These are phyloP conservation scores for Coenonympha arcania DNA, from an alignment of 2,888 invertebrate species.

Conservation along the genomic window DNA sequence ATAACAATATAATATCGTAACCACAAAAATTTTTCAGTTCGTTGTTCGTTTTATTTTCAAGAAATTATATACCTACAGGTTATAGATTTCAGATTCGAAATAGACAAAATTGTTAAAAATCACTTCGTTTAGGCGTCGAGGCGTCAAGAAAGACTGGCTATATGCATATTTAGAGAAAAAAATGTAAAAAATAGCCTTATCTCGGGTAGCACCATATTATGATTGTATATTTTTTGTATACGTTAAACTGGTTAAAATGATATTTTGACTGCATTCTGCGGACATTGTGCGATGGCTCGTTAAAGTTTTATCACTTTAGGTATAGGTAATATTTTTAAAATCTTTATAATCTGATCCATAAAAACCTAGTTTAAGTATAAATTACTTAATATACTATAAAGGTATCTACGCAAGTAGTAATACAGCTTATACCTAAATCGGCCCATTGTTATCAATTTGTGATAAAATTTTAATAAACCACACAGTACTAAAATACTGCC, in stretches of 20 bases:
- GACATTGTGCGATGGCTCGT: background rate
- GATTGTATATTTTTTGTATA: background rate
- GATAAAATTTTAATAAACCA: constrained; percentile 6
- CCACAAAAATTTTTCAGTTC: too few species aligned
- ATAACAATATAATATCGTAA: too few species aligned
- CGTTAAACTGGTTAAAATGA: constrained; percentile 2
- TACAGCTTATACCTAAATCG: background rate
- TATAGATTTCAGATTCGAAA: constrained; percentile 3
- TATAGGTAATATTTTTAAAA: background rate
- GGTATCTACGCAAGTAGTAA: background rate
- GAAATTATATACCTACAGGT: background rate
- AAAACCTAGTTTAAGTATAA: background rate
- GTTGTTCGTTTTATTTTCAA: background rate
- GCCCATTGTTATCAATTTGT: background rate
- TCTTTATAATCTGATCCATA: background rate
- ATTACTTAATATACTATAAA: background rate
- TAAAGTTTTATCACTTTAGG: background rate
- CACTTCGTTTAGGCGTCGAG: constrained; percentile 24
- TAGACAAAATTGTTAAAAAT: background rate
- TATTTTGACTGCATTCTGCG: constrained; percentile 1
- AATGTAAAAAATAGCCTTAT: constrained; percentile 4
- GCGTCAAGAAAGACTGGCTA: constrained; percentile 36
- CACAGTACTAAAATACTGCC: constrained; percentile 21
- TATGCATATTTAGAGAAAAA: constrained; percentile 26
- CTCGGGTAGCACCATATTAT: constrained; percentile 4